Percentiles rank a stretch among this genome's conserved stretches.
Conservation (phyloP, 2,797 vertebrate species). For the Botia almorhae region DNA sequence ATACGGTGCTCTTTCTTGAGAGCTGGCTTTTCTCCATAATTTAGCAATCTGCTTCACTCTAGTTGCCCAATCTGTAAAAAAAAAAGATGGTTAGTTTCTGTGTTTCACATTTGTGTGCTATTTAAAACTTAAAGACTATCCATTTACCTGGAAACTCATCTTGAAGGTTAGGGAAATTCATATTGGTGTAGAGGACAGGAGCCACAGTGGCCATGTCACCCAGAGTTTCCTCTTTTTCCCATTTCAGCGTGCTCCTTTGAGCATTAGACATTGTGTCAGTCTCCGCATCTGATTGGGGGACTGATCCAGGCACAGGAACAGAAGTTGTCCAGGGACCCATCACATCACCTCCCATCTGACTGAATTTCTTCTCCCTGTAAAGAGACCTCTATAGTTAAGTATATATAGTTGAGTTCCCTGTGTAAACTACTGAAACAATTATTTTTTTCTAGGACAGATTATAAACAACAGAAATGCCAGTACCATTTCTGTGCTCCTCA, state of each 20-base stretch:
- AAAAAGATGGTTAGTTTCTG: conserved; percentile 31
- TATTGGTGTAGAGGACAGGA: conserved; percentile 95
- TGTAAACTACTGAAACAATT: neutral
- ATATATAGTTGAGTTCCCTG: conserved; percentile 7
- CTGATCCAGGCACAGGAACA: neutral
- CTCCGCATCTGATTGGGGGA: conserved; percentile 52
- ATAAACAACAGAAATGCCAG: neutral
- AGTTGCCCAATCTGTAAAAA: conserved; percentile 88
- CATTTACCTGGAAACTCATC: conserved; percentile 88
- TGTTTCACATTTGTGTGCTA: neutral
- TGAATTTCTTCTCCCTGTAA: conserved; percentile 84
- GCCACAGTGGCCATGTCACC: conserved; percentile 95
- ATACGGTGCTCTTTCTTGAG: conserved; percentile 94
- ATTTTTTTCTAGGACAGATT: neutral
- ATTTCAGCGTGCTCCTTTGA: conserved; percentile 92
- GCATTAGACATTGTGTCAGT: conserved; percentile 88
- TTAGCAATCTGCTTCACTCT: conserved; percentile 98
- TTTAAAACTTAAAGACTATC: neutral
- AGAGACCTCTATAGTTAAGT: neutral
- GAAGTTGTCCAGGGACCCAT: conserved; percentile 73
- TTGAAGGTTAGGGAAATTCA: conserved; percentile 90
- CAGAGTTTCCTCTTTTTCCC: conserved; percentile 96
- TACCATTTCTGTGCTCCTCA: neutral
- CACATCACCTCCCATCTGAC: conserved; percentile 76
- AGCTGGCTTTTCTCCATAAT: conserved; percentile 97